Percentiles rank a stretch among this genome's conserved stretches.
These are phyloP conservation scores for Piprites chloris DNA, from an alignment of 2,113 vertebrate species.

Conservation along the genomic window DNA sequence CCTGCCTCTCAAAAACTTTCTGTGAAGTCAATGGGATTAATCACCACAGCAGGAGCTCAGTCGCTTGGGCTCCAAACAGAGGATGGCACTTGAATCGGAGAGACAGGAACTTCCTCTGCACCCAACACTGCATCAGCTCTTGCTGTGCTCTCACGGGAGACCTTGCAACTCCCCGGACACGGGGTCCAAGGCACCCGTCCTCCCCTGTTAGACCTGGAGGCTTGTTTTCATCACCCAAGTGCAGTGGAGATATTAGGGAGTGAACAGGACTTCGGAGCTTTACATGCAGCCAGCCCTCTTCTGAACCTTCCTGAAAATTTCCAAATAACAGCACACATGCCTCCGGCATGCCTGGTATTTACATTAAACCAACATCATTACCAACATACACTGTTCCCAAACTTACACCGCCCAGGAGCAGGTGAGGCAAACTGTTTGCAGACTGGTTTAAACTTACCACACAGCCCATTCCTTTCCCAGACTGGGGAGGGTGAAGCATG, in stretches of 20 bases:
- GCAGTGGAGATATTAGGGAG: background rate
- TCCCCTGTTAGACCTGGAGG: background rate
- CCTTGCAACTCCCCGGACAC: background rate
- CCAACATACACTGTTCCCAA: background rate
- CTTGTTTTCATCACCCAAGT: background rate
- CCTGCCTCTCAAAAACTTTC: background rate
- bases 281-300: background rate
- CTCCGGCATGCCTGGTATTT: background rate
- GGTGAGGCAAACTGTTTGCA: slow-evolving; percentile 55
- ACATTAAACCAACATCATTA: slow-evolving; percentile 2
- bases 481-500: slow-evolving; percentile 45
- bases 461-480: slow-evolving; percentile 54
- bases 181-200: fast-evolving
- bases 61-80: background rate
- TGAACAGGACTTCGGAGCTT: background rate
- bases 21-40: slow-evolving; percentile 37
- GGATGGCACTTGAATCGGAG: background rate
- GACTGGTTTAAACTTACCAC: slow-evolving; percentile 51
- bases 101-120: background rate
- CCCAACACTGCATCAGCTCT: background rate
- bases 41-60: slow-evolving; percentile 1
- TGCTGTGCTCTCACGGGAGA: background rate
- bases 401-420: slow-evolving; percentile 29
- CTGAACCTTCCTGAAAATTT: background rate
- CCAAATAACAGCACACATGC: slow-evolving; percentile 9